phyloP scores from a whole-genome alignment of 1,140 invertebrate genomes.

The Drosophila ananassae region DNA sequence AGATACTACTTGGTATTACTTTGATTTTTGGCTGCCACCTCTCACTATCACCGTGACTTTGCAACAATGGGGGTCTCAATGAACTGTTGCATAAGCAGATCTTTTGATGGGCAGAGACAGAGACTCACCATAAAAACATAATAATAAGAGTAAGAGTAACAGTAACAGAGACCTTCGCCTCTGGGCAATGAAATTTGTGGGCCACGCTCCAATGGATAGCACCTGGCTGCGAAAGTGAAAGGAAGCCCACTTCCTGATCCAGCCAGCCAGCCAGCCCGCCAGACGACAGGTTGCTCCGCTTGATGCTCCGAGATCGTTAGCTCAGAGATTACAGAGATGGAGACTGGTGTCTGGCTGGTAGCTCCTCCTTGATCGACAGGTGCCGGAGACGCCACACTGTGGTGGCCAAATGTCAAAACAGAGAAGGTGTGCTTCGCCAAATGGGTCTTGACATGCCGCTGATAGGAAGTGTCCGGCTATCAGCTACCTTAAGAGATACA shows the following conservation, averaged over 20 bases:
- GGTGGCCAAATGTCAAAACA: no score
- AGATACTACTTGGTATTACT: background rate
- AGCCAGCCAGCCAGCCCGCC: constrained; percentile 26
- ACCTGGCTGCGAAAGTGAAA: constrained; percentile 76
- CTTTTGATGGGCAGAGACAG: constrained; percentile 39
- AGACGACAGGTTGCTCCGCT: constrained; percentile 17
- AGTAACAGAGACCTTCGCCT: constrained; percentile 60
- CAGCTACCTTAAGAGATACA: constrained; percentile 9
- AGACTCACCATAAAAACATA: constrained; percentile 12
- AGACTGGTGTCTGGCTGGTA: no score
- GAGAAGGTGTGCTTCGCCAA: background rate
- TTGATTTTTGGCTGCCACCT: background rate
- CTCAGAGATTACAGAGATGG: constrained; percentile 2
- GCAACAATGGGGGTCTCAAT: constrained; percentile 4
- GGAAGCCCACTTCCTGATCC: constrained; percentile 78
- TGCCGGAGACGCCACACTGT: background rate
- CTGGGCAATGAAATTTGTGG: constrained; percentile 55
- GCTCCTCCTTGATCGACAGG: background rate
- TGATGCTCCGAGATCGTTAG: constrained; percentile 27
- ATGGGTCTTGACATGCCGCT: background rate
- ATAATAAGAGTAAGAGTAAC: background rate
- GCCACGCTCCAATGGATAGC: constrained; percentile 48
- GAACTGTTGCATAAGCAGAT: constrained; percentile 36
- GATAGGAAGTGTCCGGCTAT: constrained; percentile 2
- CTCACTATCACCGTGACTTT: constrained; percentile 41